A percentile compares a stretch with the other conserved stretches of the same genome.
phyloP scores from a whole-genome alignment of 2,888 invertebrate species.

The Amblyteles armatorius region DNA sequence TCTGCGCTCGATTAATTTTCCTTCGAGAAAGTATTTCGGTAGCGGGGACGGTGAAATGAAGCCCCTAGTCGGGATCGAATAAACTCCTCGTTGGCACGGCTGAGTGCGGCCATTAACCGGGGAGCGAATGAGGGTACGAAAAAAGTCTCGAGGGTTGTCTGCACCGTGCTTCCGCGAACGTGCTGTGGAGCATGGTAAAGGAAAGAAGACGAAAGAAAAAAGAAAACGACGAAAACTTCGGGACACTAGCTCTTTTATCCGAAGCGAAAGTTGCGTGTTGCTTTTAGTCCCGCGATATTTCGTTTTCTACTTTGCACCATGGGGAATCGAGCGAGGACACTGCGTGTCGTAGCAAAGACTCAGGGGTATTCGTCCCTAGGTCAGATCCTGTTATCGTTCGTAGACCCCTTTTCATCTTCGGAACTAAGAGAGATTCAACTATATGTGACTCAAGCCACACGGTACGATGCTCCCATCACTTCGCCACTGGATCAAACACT shows the following conservation, averaged over 20 bases:
- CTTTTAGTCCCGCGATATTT: conserved; percentile 5
- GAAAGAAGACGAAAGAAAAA: background rate
- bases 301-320: background rate
- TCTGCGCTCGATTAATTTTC: conserved; percentile 51
- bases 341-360: background rate
- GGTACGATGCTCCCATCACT: background rate
- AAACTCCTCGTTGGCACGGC: conserved; percentile 35
- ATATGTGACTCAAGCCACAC: background rate
- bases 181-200: background rate
- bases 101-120: conserved; percentile 43
- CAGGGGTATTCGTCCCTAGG: background rate
- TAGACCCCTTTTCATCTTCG: background rate
- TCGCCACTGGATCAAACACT: background rate
- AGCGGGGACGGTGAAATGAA: conserved; percentile 44
- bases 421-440: background rate
- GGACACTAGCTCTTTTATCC: background rate
- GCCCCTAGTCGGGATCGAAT: conserved; percentile 20
- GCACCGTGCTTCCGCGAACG: conserved; percentile 1
- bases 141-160: conserved; percentile 32
- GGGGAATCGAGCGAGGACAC: conserved; percentile 5
- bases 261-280: conserved; percentile 27
- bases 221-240: conserved; percentile 33
- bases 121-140: conserved; percentile 23
- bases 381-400: conserved; percentile 19
- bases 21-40: conserved; percentile 37